Conservation (phyloP, 2,113 vertebrate genomes). For the Alces alces region DNA sequence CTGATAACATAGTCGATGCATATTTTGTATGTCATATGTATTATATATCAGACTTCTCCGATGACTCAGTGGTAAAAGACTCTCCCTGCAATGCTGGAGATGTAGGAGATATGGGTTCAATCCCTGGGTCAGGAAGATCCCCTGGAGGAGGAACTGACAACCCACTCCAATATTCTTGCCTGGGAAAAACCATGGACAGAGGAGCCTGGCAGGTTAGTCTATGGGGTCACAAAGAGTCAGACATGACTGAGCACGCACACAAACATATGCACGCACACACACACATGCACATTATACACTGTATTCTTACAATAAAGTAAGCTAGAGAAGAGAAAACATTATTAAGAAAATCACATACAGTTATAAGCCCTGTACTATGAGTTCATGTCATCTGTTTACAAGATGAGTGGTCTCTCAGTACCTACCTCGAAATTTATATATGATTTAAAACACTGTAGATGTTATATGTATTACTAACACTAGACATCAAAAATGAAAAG, state of each 20-base stretch:
- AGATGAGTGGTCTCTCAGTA: neutral
- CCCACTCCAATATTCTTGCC: neutral
- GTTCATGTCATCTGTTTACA: neutral
- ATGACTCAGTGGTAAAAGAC: neutral
- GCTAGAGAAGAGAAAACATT: neutral
- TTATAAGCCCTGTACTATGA: neutral
- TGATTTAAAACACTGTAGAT: neutral
- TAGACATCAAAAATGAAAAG: neutral
- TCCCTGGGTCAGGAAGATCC: neutral
- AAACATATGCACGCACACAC: rapidly evolving
- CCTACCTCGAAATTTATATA: neutral
- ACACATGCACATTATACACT: neutral
- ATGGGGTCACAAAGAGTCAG: neutral
- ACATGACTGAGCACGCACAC: neutral
- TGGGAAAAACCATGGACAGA: neutral
- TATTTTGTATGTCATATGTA: neutral
- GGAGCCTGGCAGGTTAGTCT: neutral
- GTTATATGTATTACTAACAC: neutral
- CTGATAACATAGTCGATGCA: neutral
- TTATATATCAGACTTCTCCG: neutral
- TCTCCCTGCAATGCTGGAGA: neutral
- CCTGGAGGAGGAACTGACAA: neutral
- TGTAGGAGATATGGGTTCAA: rapidly evolving
- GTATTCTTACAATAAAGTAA: neutral
- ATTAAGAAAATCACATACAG: neutral